Evolutionary conservation across 2,888 invertebrate genomes (phyloP).

Genomic region (Cristatella mucedo): DNA sequence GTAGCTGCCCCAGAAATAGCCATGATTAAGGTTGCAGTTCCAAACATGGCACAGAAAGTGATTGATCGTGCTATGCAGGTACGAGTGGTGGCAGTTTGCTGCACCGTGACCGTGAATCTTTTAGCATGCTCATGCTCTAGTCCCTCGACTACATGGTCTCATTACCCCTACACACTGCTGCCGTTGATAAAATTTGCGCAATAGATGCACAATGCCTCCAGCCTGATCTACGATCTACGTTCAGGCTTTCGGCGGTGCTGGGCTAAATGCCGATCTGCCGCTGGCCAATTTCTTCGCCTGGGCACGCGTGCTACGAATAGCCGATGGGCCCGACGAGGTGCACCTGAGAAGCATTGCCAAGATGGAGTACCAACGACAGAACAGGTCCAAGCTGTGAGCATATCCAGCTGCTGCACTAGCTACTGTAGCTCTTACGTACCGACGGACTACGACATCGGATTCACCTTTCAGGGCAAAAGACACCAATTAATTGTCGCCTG

Average conservation of each 20-base stretch:
- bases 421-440: too few species aligned
- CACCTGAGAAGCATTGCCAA: constrained; percentile 26
- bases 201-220: too few species aligned
- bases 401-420: too few species aligned
- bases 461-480: too few species aligned
- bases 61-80: constrained; percentile 37
- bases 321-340: constrained; percentile 42
- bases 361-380: constrained; percentile 19
- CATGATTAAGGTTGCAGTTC: constrained; percentile 41
- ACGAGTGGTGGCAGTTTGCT: background rate
- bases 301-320: constrained; percentile 37
- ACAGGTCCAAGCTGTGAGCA: constrained; percentile 7
- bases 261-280: constrained; percentile 35
- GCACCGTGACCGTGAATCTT: too few species aligned
- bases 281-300: constrained; percentile 32
- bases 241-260: constrained; percentile 32
- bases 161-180: too few species aligned
- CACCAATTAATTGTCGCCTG: too few species aligned
- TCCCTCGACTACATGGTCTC: too few species aligned
- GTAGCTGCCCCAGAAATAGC: constrained; percentile 39
- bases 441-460: too few species aligned
- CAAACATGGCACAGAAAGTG: constrained; percentile 34
- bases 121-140: too few species aligned
- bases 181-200: too few species aligned
- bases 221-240: too few species aligned